Conservation (phyloP, 2,797 vertebrate species). For the Gymnothorax javanicus region DNA sequence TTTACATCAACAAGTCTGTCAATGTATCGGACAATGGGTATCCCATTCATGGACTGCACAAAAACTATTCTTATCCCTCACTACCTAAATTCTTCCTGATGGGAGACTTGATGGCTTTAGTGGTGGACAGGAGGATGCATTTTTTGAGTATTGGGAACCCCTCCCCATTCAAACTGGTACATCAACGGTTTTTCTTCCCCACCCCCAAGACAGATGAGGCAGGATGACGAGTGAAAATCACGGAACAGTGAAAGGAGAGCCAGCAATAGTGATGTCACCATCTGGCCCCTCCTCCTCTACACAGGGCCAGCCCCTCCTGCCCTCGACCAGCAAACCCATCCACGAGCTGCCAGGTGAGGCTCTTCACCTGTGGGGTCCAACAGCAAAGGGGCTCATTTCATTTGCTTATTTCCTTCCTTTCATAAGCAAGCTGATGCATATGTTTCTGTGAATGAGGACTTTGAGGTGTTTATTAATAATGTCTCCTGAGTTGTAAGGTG, state of each 20-base stretch:
- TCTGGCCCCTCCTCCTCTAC: slow-evolving; percentile 75
- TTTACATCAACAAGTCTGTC: too few relatives aligned
- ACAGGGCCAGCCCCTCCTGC: slow-evolving; percentile 86
- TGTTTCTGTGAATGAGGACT: too few relatives aligned
- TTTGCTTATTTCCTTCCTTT: background rate
- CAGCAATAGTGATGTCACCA: slow-evolving; percentile 83
- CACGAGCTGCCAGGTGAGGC: slow-evolving; percentile 91
- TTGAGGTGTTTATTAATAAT: background rate
- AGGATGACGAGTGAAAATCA: slow-evolving; percentile 95
- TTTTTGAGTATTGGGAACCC: background rate
- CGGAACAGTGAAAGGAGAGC: slow-evolving; percentile 84
- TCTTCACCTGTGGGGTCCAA: background rate
- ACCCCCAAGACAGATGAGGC: slow-evolving; percentile 70
- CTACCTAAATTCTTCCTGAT: too few relatives aligned
- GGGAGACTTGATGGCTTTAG: too few relatives aligned
- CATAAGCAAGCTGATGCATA: too few relatives aligned
- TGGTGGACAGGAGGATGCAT: too few relatives aligned
- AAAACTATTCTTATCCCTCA: too few relatives aligned
- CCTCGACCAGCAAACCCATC: slow-evolving; percentile 80
- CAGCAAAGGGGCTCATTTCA: too few relatives aligned
- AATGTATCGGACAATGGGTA: too few relatives aligned
- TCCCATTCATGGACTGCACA: too few relatives aligned
- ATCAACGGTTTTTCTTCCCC: slow-evolving; percentile 1
- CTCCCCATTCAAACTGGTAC: background rate
- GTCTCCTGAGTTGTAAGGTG: background rate